Percentiles rank a stretch among this genome's conserved stretches.
Evolutionary conservation across 1,140 invertebrate genomes (phyloP).

Genomic region (Tribolium castaneum): DNA sequence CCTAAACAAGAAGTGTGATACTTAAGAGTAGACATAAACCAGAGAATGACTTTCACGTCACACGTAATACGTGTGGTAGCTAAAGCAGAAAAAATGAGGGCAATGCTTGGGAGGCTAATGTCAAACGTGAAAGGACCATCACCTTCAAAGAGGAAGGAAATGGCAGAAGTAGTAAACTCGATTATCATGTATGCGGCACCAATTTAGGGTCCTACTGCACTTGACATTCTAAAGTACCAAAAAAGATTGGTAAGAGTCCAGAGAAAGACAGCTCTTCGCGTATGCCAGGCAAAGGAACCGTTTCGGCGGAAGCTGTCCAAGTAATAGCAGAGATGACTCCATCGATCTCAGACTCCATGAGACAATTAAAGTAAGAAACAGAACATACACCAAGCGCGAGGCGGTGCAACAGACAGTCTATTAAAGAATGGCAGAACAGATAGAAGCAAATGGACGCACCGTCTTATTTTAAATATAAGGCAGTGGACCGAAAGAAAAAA

Average conservation of each 20-base stretch:
- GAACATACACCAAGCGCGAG: neutral
- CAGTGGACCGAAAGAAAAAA: neutral
- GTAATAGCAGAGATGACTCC: neutral
- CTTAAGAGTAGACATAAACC: too few relatives aligned
- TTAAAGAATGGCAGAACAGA: neutral
- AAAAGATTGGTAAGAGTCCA: neutral
- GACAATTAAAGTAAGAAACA: neutral
- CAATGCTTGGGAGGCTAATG: too few relatives aligned
- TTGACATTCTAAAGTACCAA: neutral
- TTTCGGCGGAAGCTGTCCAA: neutral
- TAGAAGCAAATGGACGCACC: neutral
- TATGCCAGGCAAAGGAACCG: neutral
- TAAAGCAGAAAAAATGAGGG: too few relatives aligned
- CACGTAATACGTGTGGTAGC: too few relatives aligned
- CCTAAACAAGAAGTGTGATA: too few relatives aligned
- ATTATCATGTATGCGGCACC: neutral
- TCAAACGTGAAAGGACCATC: neutral
- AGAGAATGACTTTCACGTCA: too few relatives aligned
- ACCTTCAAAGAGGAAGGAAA: neutral
- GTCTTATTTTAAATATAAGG: neutral
- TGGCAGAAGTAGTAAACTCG: neutral
- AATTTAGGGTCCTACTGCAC: neutral
- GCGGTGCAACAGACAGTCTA: neutral
- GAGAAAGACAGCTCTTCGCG: neutral
- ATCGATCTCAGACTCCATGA: neutral